Evolutionary conservation across 2,113 vertebrate species (phyloP).

Genomic region (Oostethus manadensis): DNA sequence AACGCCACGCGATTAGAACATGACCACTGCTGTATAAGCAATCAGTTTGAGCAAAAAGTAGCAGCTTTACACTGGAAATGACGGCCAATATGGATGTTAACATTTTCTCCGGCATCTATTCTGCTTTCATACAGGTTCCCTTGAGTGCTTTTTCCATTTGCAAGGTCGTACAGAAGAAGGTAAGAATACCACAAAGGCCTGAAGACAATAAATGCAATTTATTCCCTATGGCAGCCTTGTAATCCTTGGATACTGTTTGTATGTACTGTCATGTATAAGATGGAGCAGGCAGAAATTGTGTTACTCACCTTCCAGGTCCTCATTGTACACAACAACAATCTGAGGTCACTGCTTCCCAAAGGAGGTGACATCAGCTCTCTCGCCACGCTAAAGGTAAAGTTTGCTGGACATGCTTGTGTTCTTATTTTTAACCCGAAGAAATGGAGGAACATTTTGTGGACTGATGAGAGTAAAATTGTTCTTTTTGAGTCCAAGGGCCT

Average conservation of each 20-base stretch:
- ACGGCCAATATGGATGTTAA: too few species aligned
- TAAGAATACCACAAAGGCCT: slow-evolving; percentile 42
- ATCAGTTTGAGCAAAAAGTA: too few species aligned
- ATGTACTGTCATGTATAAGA: background rate
- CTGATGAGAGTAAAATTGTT: too few species aligned
- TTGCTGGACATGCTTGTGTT: background rate
- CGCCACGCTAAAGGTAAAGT: slow-evolving; percentile 80
- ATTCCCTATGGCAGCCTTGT: background rate
- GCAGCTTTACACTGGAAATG: too few species aligned
- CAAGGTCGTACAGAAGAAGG: slow-evolving; percentile 95
- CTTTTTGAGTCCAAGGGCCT: too few species aligned
- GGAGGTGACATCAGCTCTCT: slow-evolving; percentile 79
- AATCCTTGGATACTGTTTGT: background rate
- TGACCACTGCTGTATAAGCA: too few species aligned
- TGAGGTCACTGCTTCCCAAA: slow-evolving; percentile 82
- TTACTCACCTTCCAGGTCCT: slow-evolving; percentile 70
- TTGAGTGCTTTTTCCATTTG: slow-evolving; percentile 84
- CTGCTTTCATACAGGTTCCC: slow-evolving; percentile 75
- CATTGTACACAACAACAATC: slow-evolving; percentile 84
- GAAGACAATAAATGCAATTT: background rate
- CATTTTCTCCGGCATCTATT: background rate
- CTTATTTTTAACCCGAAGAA: too few species aligned
- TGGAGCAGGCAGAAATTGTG: background rate
- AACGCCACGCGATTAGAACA: too few species aligned
- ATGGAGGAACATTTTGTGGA: too few species aligned